phyloP scores from a whole-genome alignment of 2,888 invertebrate species.

The Agonopterix arenella region DNA sequence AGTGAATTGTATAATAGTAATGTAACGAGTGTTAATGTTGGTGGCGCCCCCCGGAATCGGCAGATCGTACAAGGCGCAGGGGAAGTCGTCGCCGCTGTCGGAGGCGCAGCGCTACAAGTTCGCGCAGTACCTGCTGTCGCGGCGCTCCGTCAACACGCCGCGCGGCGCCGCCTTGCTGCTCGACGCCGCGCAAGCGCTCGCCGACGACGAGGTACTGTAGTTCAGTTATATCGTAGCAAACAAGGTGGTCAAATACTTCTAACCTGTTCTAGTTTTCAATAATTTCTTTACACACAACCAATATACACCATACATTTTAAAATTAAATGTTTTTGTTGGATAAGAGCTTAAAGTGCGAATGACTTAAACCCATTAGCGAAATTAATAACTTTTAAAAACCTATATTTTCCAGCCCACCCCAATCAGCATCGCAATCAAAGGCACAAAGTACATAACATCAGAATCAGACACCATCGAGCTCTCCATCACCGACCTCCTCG shows the following conservation, averaged over 20 bases:
- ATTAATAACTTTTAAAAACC: too few relatives aligned
- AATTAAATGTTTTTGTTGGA: too few relatives aligned
- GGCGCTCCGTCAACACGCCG: slow-evolving; percentile 91
- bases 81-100: slow-evolving; percentile 77
- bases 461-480: slow-evolving; percentile 85
- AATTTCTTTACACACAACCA: too few relatives aligned
- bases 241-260: too few relatives aligned
- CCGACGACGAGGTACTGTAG: slow-evolving; percentile 79
- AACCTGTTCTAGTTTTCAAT: too few relatives aligned
- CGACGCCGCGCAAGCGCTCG: slow-evolving; percentile 84
- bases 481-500: slow-evolving; percentile 85
- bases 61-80: slow-evolving; percentile 49
- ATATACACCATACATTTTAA: too few relatives aligned
- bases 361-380: too few relatives aligned
- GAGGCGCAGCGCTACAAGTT: slow-evolving; percentile 91
- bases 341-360: too few relatives aligned
- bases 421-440: slow-evolving; percentile 87
- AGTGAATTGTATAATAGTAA: too few relatives aligned
- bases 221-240: too few relatives aligned
- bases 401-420: slow-evolving; percentile 80
- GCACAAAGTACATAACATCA: slow-evolving; percentile 85
- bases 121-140: slow-evolving; percentile 91
- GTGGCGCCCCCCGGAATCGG: background rate
- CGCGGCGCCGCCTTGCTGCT: slow-evolving; percentile 90
- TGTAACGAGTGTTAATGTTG: too few relatives aligned